Evolutionary conservation across 2,797 vertebrate species (phyloP), one percentile per base, ranked within the genome.

Genomic region (Pantherophis alleghaniensis): DNA sequence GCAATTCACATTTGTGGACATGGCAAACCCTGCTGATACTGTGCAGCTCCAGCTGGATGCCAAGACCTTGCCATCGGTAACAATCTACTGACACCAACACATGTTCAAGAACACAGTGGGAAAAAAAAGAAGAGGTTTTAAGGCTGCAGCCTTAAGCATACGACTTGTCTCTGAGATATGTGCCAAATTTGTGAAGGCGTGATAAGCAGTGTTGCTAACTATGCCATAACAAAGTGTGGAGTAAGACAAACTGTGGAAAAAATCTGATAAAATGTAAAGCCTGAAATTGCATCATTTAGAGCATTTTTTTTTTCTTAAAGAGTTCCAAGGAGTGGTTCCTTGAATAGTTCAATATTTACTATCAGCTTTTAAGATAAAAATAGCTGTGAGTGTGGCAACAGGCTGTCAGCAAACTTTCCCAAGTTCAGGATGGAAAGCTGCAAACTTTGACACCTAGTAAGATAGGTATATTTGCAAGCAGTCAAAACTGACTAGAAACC

Each of bases 351-450:
- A 93, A 93, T 96, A 94, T 97, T 97, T 97, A 96, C 96, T 96
- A 96, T 94, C 95, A 95, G 95, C 94, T 96, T 96, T 96, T 97
- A 96, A 97, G 94, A 94, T 94, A 97, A 90, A 96, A 96, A 96
- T 94, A 96, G 95, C 94, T 96, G 92, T 96, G 93, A 96, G 96
- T 97, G 95, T 96, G 96, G 95, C 96, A 97, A 96, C 94, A 96
- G 92, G 96, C 95, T 96, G 95, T 97, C 96, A 96, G 94, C 97
- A 96, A 96, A 96, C 93, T 95, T 95, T 96, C 94, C 94, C 94
- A 97, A 96, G 96, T 96, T 97, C 95, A 96, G 94, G 95, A 90
- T 95, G 96, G 94, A 96, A 95, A 97, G 94, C 93, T 97, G 95
- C 94, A 96, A 96, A 96, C 94, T 97, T 95, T 97, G 95, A 95